Conservation (phyloP, 2,797 vertebrate species). For the Ptychobarbus kaznakovi region DNA sequence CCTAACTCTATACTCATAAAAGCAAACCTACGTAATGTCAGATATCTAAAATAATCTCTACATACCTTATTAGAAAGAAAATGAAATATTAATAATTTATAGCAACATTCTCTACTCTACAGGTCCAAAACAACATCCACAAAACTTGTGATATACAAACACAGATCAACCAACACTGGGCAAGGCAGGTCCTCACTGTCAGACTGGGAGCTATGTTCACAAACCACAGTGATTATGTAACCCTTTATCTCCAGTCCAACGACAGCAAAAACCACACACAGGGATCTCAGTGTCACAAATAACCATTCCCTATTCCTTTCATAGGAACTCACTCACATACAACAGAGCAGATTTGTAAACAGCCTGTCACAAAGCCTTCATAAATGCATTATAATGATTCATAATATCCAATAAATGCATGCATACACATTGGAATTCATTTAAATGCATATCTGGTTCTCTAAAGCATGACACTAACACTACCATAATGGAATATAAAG, state of each 20-base stretch:
- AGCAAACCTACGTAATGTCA: constrained; percentile 1
- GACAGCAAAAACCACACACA: constrained; percentile 47
- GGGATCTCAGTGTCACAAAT: constrained; percentile 44
- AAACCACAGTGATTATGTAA: constrained; percentile 38
- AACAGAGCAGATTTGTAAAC: constrained; percentile 5
- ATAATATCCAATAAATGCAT: constrained; percentile 20
- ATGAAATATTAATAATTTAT: background rate
- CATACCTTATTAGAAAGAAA: background rate
- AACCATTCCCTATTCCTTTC: constrained; percentile 29
- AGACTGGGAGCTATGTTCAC: constrained; percentile 36
- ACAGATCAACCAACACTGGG: constrained; percentile 44
- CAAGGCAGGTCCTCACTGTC: constrained; percentile 23
- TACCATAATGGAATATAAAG: constrained; percentile 1
- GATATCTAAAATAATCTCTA: background rate
- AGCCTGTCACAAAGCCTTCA: constrained; percentile 39
- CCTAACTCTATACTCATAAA: background rate
- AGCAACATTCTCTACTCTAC: background rate
- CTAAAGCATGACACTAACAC: constrained; percentile 6
- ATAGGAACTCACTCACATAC: constrained; percentile 37
- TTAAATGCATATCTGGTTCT: constrained; percentile 3
- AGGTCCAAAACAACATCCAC: constrained; percentile 48
- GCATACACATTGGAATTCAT: constrained; percentile 7
- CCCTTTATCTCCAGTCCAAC: constrained; percentile 35
- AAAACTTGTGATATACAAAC: constrained; percentile 37
- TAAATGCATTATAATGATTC: constrained; percentile 41